Conservation (phyloP, 53 echinoderm and acorn worm species). For the Echinometra lucunter region DNA sequence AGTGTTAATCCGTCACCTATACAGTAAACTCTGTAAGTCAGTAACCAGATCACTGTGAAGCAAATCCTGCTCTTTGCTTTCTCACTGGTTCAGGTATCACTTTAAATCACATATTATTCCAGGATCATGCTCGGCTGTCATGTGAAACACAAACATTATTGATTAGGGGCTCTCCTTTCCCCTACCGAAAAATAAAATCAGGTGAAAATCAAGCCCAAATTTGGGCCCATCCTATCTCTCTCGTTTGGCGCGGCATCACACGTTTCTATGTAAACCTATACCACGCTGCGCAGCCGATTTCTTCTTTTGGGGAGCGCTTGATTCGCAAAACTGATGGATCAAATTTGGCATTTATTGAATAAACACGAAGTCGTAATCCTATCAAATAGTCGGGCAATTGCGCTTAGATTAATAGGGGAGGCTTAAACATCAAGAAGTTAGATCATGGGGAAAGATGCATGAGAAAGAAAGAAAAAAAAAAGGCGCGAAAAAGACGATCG, state of each 20-base stretch:
- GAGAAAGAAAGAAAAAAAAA: neutral
- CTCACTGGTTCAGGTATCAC: conserved; percentile 12
- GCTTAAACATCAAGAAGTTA: conserved; percentile 38
- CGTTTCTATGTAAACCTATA: conserved; percentile 43
- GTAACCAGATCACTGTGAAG: neutral
- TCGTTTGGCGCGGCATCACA: conserved; percentile 15
- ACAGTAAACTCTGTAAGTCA: neutral
- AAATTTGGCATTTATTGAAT: conserved; percentile 66
- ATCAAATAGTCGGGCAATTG: conserved; percentile 55
- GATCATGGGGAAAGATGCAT: conserved; percentile 1
- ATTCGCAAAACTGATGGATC: conserved; percentile 57
- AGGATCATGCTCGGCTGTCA: conserved; percentile 53
- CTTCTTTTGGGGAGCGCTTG: neutral
- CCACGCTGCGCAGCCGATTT: neutral
- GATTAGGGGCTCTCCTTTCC: conserved; percentile 33
- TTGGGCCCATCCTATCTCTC: neutral
- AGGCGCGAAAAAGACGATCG: neutral
- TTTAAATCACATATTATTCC: conserved; percentile 54
- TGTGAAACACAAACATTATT: conserved; percentile 63
- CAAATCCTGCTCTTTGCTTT: neutral
- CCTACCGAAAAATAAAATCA: conserved; percentile 24
- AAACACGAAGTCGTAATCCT: conserved; percentile 50
- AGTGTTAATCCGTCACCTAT: neutral
- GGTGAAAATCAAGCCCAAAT: conserved; percentile 44
- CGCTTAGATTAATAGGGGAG: conserved; percentile 54